Evolutionary conservation across 2,888 invertebrate species (phyloP).

Genomic region (Erannis defoliaria): DNA sequence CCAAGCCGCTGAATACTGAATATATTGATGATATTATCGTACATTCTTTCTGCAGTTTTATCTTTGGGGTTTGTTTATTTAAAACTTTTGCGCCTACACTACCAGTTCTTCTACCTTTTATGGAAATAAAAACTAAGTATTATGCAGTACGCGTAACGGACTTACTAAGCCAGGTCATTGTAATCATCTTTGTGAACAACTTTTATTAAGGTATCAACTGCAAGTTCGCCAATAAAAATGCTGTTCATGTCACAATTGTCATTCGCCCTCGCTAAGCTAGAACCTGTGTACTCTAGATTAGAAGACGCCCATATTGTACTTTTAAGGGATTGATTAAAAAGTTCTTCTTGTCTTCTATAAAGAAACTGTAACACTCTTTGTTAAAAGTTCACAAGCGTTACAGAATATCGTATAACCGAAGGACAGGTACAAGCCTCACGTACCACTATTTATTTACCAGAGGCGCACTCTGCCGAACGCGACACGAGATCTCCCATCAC

Average conservation of each 20-base stretch:
- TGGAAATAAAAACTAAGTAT: too few relatives aligned
- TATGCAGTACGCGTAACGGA: too few relatives aligned
- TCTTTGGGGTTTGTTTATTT: background rate
- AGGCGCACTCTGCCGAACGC: constrained; percentile 55
- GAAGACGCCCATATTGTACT: too few relatives aligned
- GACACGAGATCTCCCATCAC: constrained; percentile 73
- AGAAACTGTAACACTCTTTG: constrained; percentile 14
- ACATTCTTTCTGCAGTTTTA: constrained; percentile 40
- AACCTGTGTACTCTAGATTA: too few relatives aligned
- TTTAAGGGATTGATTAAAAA: too few relatives aligned
- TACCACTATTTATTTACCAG: constrained; percentile 72
- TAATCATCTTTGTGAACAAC: too few relatives aligned
- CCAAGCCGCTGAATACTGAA: constrained; percentile 26
- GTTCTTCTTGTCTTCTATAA: background rate
- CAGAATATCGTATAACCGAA: constrained; percentile 70
- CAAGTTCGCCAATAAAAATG: too few relatives aligned
- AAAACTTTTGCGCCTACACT: background rate
- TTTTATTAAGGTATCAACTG: too few relatives aligned
- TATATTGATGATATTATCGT: constrained; percentile 52
- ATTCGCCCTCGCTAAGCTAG: too few relatives aligned
- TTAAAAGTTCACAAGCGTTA: constrained; percentile 47
- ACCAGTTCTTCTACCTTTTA: background rate
- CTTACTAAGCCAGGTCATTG: too few relatives aligned
- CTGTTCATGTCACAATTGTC: too few relatives aligned
- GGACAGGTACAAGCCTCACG: constrained; percentile 57